Evolutionary conservation across 2,113 vertebrate genomes (phyloP), one percentile per base, ranked within the genome.

Genomic region (Noturus placidus): DNA sequence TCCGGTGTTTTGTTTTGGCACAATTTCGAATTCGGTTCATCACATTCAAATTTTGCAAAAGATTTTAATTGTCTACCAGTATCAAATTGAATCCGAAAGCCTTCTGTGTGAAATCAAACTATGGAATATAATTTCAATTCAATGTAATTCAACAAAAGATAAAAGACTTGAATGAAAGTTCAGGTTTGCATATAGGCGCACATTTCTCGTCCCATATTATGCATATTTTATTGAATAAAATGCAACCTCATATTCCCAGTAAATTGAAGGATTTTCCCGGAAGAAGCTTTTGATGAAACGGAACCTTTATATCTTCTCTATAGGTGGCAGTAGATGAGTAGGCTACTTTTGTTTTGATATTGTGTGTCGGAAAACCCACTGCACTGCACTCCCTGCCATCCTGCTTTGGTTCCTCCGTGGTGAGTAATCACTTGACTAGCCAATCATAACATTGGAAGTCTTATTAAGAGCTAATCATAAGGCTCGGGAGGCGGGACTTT

Each of bases 341-440:
- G 33, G 33, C 19, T 35, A 81, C 79, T 82, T 30, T 83, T 83
- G 27, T 50, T 42, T 65, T 63, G 59, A 82, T 38, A 65, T 46
- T 15, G 69, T 83, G 22, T 52, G 14, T 3, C 38, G 33, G 17
- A 33, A 67, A 67, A 13, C 57, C 2, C 4, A 4, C 33, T 38
- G 11, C 59, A 11, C 7, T 65, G 10, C 81, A 2, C 8, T 67
- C 11, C 3, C 4, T 54, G 27, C 52, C 15, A 10, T 0, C 30
- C 54, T 35, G n/a, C 52, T 50, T 25, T 9, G 15, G 6, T 56
- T 35, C 19, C 52, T 20, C 17, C 14, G 0, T 54, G 17, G 15
- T 20, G 8, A 4, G 30, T 14, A 2, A 15, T 35, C 56, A 22
- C 56, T 25, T 27, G 30, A 42, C 33, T 61, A 76, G 22, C 84